Percentiles rank a stretch among this genome's conserved stretches.
Evolutionary conservation across 2,113 vertebrate species (phyloP).

Genomic region (Gopherus evgoodei): DNA sequence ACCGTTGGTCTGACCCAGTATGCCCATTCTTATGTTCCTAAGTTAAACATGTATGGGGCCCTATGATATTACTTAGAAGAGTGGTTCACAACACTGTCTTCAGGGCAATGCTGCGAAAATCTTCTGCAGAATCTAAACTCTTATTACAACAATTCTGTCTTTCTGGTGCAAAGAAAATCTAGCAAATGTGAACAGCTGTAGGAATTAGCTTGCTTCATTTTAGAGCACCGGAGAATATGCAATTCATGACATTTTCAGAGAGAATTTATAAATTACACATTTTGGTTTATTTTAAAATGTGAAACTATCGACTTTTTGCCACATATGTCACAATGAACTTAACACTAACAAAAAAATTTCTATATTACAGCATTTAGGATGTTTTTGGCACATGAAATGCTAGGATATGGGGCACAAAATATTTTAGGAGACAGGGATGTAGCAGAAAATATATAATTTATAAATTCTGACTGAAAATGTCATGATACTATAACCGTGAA

Average conservation of each 20-base stretch:
- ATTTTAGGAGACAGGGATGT: not conserved
- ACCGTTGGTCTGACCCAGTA: not conserved
- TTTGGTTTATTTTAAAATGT: not conserved
- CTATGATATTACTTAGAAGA: not conserved
- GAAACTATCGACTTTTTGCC: not conserved
- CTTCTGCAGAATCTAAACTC: not conserved
- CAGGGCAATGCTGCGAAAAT: not conserved
- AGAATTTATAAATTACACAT: not conserved
- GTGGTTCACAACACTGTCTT: not conserved
- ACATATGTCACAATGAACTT: not conserved
- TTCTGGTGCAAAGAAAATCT: not conserved
- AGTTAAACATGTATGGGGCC: not conserved
- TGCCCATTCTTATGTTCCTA: not conserved
- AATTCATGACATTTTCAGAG: not conserved
- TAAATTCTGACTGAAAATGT: not conserved
- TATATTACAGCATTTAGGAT: not conserved
- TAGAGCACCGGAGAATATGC: not conserved
- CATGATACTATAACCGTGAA: not conserved
- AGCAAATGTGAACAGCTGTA: not conserved
- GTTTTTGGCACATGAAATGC: not conserved
- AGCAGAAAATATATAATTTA: not conserved
- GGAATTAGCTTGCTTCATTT: not conserved
- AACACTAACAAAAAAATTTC: not conserved
- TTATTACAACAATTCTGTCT: not conserved
- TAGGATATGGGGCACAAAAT: not conserved